Conservation (phyloP, 2,888 invertebrate species). For the Scotopteryx bipunctaria region DNA sequence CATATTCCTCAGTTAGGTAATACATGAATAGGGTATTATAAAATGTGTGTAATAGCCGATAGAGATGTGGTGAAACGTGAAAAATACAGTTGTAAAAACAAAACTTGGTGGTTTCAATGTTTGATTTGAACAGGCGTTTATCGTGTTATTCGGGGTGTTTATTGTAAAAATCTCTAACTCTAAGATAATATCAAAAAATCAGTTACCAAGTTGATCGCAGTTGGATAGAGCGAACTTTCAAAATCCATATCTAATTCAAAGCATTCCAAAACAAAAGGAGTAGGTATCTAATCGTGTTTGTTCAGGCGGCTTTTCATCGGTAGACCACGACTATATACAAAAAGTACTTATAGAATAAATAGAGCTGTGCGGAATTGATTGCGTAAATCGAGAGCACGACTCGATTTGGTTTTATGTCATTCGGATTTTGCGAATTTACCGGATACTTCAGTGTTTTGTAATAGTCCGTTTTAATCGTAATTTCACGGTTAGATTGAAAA, state of each 20-base stretch:
- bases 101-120: background rate
- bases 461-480: slow-evolving; percentile 29
- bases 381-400: slow-evolving; percentile 59
- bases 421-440: slow-evolving; percentile 37
- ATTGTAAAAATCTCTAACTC: no score
- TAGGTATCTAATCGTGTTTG: slow-evolving; percentile 34
- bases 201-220: no score
- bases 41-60: slow-evolving; percentile 61
- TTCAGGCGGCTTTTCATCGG: slow-evolving; percentile 35
- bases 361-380: slow-evolving; percentile 51
- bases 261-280: slow-evolving; percentile 5
- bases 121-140: background rate
- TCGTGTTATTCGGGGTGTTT: background rate
- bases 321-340: slow-evolving; percentile 49
- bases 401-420: slow-evolving; percentile 42
- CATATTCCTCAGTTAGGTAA: slow-evolving; percentile 64
- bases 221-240: no score
- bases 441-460: slow-evolving; percentile 54
- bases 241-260: slow-evolving; percentile 27
- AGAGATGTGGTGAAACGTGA: slow-evolving; percentile 41
- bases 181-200: no score
- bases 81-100: slow-evolving; percentile 28
- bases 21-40: slow-evolving; percentile 68
- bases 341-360: slow-evolving; percentile 53
- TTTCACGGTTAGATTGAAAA: slow-evolving; percentile 24